Base-by-base conservation (phyloP, 2,888 invertebrate genomes). In the Suillia variegata region DNA sequence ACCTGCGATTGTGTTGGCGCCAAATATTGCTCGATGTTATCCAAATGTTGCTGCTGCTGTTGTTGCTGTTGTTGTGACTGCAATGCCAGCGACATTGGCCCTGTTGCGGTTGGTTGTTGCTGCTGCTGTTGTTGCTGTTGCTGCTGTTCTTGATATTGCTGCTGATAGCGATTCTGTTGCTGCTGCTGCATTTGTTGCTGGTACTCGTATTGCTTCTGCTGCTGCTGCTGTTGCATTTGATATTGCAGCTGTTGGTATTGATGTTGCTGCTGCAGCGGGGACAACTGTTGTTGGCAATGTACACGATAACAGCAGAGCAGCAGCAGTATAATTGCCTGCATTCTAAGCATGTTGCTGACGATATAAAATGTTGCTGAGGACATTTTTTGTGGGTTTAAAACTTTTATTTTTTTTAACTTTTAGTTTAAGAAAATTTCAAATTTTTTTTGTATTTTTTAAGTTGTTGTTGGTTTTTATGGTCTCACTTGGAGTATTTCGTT, bases 191-290 rank as follows among this genome's bases (percentile, higher is more conserved):
- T 50, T 51, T 59, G 72, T 58, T 72, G 75, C 38, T 74, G 72
- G 58, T 72, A 72, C 67, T 72, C 72, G 70, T 72, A 72, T 67
- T 72, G 72, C 61, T 74, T 71, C 67, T 74, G 75, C 67, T 72
- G 72, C 61, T 74, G 73, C 67, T 74, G 75, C 62, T 72, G 75
- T 54, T 72, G 72, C 73, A 72, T 67, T 66, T 72, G 72, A 67
- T 72, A 74, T 63, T 72, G 72, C 69, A 72, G 60, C 64, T 72
- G 72, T 48, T 74, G 72, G 62, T 75, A 74, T 56, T 72, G 74
- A 34, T 71, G 64, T 58, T 74, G 71, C 50, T 68, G 67, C 50
- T 59, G 54, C 24, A 54, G 38, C 4, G 15, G 38, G 6, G n/a
- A 48, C 22, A 71, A 70, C 45, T 61, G 66, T 17, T 45, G 31